Evolutionary conservation across 1,140 invertebrate species (phyloP), one percentile per base, ranked within the genome.

Genomic region (Drosophila ercepeae): DNA sequence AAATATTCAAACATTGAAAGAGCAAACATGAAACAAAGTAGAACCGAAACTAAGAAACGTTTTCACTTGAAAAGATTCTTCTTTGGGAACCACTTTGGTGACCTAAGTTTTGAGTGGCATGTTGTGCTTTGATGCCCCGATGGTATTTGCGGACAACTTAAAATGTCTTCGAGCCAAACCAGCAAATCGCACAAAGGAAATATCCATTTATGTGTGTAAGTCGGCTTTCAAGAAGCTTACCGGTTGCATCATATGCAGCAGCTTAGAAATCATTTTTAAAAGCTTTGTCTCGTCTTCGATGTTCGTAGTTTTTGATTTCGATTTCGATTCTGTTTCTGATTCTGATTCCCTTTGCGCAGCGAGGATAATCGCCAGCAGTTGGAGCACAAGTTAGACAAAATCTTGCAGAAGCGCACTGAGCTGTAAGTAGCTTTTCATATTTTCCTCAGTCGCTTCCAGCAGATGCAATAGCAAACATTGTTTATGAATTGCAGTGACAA

Each of bases 321-420:
- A 41, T 18, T 39, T 8, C 9, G 5, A 42, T 39, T 11, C 25
- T 27, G 14, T 60, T 48, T 39, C 16, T 16, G 5, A 42, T 39
- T 11, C 25, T 27, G 14, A 71, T 48, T 60, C 60, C 14, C 49
- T 36, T 48, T 45, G 29, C 23, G 41, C 65, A 91, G 90, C 55
- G 90, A 91, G 61, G 78, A 82, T 57, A 84, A 90, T 64, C 90
- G 90, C 16, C 76, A 91, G 52, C 79, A 90, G 69, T 70, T 91
- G 61, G 89, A 91, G 48, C 72, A 91, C 44, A 91, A 90, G 69
- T 54, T 91, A 55, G 88, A 91, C 39, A 84, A 90, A 55, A 75
- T 91, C 19, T 58, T 91, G 34, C 86, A 89, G 32, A 90, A 90
- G 44, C 89, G 89, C 50, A 79, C 50, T 51, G 90, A 91, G 46